Conservation (phyloP, 1,140 invertebrate genomes). For the Tetramorium parvispinum region DNA sequence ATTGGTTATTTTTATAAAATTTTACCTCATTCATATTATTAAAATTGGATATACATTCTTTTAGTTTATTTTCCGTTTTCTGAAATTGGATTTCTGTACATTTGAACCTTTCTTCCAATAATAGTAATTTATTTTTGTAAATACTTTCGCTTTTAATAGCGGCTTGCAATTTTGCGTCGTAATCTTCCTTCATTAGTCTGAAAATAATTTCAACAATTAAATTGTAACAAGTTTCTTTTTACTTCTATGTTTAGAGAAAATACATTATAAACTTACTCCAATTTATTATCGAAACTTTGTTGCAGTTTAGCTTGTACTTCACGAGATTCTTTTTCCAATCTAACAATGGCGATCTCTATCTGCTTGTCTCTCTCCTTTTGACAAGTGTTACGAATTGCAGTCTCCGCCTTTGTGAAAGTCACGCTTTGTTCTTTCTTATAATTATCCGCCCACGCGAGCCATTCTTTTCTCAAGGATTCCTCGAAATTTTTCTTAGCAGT, state of each 20-base stretch:
- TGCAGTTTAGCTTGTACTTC: conserved; percentile 85
- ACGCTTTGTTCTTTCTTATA: conserved; percentile 87
- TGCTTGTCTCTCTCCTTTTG: conserved; percentile 88
- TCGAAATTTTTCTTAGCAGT: conserved; percentile 86
- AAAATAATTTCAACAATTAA: conserved; percentile 39
- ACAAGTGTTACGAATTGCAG: conserved; percentile 87
- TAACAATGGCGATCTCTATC: conserved; percentile 88
- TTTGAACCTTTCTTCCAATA: conserved; percentile 87
- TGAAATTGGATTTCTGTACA: conserved; percentile 84
- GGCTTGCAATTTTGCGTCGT: conserved; percentile 89
- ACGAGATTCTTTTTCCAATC: conserved; percentile 87
- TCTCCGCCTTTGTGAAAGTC: conserved; percentile 87
- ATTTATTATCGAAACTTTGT: conserved; percentile 87
- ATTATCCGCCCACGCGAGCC: conserved; percentile 86
- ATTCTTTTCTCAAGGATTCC: conserved; percentile 86
- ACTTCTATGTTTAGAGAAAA: not conserved
- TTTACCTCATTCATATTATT: conserved; percentile 86
- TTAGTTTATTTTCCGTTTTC: conserved; percentile 82
- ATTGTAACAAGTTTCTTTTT: conserved; percentile 35
- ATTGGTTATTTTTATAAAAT: not conserved
- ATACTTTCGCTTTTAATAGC: conserved; percentile 86
- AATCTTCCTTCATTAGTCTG: conserved; percentile 91
- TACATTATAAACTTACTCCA: conserved; percentile 82
- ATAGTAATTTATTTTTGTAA: conserved; percentile 86
- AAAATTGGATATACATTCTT: conserved; percentile 81